Percentiles rank a stretch among this genome's conserved stretches.
Conservation (phyloP, 2,113 vertebrate species). For the Mugil cephalus region DNA sequence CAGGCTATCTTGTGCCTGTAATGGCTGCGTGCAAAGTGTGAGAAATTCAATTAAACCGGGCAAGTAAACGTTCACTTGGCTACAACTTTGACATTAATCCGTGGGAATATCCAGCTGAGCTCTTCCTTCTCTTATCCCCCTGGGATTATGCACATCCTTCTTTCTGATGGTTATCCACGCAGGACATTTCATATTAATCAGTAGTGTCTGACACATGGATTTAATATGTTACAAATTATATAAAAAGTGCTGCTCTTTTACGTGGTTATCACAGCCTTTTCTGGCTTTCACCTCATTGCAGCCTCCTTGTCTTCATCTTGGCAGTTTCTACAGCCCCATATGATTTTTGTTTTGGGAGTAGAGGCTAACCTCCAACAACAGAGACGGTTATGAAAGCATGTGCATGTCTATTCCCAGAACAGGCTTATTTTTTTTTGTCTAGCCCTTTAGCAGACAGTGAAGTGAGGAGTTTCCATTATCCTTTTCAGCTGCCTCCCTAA, state of each 20-base stretch:
- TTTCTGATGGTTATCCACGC: slow-evolving; percentile 46
- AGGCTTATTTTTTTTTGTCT: slow-evolving; percentile 4
- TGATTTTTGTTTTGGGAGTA: slow-evolving; percentile 20
- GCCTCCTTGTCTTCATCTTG: slow-evolving; percentile 13
- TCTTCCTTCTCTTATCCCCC: slow-evolving; percentile 15
- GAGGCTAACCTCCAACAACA: slow-evolving; percentile 11
- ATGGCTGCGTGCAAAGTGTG: slow-evolving; percentile 59
- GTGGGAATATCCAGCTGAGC: slow-evolving; percentile 17
- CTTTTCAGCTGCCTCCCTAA: slow-evolving; percentile 69
- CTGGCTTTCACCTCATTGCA: slow-evolving; percentile 22
- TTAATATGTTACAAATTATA: slow-evolving; percentile 10
- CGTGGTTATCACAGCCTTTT: slow-evolving; percentile 16
- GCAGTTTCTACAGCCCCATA: slow-evolving; percentile 16
- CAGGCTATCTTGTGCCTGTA: slow-evolving; percentile 47
- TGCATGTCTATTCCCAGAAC: slow-evolving; percentile 20
- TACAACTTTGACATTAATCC: slow-evolving; percentile 70
- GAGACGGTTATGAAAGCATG: slow-evolving; percentile 11
- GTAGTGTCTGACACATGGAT: slow-evolving; percentile 2
- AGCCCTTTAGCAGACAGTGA: slow-evolving; percentile 51
- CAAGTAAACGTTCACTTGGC: slow-evolving; percentile 68
- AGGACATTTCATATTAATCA: slow-evolving; percentile 16
- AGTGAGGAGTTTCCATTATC: slow-evolving; percentile 66
- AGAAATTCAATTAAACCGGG: slow-evolving; percentile 69
- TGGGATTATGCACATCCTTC: slow-evolving; percentile 55
- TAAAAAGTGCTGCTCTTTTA: neutral